These are phyloP conservation scores for Gymnocheta viridis DNA, from an alignment of 2,888 invertebrate species.

Conservation along the genomic window DNA sequence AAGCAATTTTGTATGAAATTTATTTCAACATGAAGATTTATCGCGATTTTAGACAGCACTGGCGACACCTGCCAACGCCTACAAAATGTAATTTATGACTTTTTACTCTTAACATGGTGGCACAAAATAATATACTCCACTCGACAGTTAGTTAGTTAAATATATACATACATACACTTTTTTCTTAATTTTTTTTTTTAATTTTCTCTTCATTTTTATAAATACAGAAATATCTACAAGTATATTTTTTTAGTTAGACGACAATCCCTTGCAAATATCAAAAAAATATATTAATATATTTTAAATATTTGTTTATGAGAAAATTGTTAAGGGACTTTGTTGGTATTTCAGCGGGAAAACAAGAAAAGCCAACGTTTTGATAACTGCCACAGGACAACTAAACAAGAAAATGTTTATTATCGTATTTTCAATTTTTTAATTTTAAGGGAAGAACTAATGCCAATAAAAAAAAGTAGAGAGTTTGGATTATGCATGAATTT, in stretches of 20 bases:
- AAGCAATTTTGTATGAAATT: constrained; percentile 82
- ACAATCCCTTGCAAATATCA: constrained; percentile 27
- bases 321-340: constrained; percentile 59
- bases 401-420: constrained; percentile 13
- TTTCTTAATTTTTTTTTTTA: constrained; percentile 8
- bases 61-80: constrained; percentile 83
- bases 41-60: constrained; percentile 83
- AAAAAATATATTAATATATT: too few species aligned
- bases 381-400: constrained; percentile 53
- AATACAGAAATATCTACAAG: neutral
- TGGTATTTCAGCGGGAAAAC: neutral
- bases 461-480: too few species aligned
- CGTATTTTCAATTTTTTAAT: neutral
- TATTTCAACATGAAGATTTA: constrained; percentile 82
- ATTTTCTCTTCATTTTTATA: constrained; percentile 37
- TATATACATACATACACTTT: constrained; percentile 30
- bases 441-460: neutral
- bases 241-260: constrained; percentile 7
- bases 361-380: constrained; percentile 29
- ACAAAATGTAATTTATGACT: constrained; percentile 82
- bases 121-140: constrained; percentile 68
- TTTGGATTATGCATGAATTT: too few species aligned
- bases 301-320: too few species aligned
- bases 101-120: constrained; percentile 71
- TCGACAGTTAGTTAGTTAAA: constrained; percentile 64